These are phyloP conservation scores for Pipra filicauda DNA, from an alignment of 2,113 vertebrate species.

Conservation along the genomic window DNA sequence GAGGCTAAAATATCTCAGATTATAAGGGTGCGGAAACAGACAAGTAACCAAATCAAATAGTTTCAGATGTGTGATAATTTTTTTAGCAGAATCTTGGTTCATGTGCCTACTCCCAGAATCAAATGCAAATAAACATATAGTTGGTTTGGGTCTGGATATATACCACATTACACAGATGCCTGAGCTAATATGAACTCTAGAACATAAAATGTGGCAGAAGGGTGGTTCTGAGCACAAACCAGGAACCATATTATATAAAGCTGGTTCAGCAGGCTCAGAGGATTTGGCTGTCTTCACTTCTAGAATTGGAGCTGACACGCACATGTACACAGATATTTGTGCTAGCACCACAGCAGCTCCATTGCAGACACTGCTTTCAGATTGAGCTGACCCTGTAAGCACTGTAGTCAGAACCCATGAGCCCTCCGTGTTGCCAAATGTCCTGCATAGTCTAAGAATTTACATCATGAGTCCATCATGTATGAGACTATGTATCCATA, in stretches of 20 bases:
- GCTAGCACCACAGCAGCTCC: background rate
- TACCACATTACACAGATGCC: background rate
- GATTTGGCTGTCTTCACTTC: background rate
- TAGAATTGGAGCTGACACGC: background rate
- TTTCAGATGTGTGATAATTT: background rate
- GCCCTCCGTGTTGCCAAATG: background rate
- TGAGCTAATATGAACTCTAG: background rate
- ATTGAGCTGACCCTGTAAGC: background rate
- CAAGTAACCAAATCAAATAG: background rate
- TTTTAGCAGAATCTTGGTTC: background rate
- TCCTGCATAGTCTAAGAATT: background rate
- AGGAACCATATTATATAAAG: background rate
- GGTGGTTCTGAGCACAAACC: background rate
- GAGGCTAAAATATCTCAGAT: background rate
- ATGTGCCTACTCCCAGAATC: background rate
- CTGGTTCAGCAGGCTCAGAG: background rate
- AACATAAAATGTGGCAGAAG: background rate
- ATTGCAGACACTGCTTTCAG: background rate
- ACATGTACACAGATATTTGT: background rate
- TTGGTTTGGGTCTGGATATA: background rate
- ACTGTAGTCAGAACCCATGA: rapidly evolving
- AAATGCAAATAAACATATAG: background rate
- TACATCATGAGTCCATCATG: background rate
- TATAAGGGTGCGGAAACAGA: background rate
- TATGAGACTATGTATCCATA: background rate